Evolutionary conservation across 2,797 vertebrate species (phyloP), one percentile per base, ranked within the genome.

Genomic region (Argentina silus): DNA sequence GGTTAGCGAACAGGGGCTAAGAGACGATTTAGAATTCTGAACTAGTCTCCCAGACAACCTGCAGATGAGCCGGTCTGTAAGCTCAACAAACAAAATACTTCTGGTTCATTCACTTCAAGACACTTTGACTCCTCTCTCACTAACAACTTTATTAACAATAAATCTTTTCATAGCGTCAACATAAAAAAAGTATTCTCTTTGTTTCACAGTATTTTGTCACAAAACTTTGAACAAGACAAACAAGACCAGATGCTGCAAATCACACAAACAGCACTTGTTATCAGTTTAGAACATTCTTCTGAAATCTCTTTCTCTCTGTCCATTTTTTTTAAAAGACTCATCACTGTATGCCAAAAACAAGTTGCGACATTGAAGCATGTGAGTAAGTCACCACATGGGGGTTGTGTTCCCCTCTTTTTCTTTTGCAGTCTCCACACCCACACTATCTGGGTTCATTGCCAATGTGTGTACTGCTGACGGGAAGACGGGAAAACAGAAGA

Each of bases 111-210:
- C 2, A 5, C 36, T 44, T 63, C 14, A 7, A 10, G 23, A 64
- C 7, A 76, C 6, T 36, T 21, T 14, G 27, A 51, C 7, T 56
- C 60, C 1, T 75, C 0, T 60, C 70, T 80, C 19, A 50, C 47
- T 67, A 63, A 50, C 21, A 82, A 47, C 84, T 91, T 89, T 91
- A 90, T 89, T 88, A 9, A 36, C n/a, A 10, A 64, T 50, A 48
- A 78, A 51, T 73, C 78, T 75, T 74, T 64, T 75, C 47, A 83
- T 14, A 7, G 17, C 36, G 78, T 75, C 8, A 66, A 17, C 71
- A 74, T 75, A 78, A 84, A 81, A 83, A 62, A 0, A 1, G 0
- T 9, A 36, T 67, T 60, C 1, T 19, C 19, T 56, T 17, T 27
- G 27, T 70, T 90, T 85, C 86, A 89, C 88, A 90, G 83, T 75